These are phyloP conservation scores for Phenacoccus solenopsis DNA, from an alignment of 1,140 invertebrate genomes.

Conservation along the genomic window DNA sequence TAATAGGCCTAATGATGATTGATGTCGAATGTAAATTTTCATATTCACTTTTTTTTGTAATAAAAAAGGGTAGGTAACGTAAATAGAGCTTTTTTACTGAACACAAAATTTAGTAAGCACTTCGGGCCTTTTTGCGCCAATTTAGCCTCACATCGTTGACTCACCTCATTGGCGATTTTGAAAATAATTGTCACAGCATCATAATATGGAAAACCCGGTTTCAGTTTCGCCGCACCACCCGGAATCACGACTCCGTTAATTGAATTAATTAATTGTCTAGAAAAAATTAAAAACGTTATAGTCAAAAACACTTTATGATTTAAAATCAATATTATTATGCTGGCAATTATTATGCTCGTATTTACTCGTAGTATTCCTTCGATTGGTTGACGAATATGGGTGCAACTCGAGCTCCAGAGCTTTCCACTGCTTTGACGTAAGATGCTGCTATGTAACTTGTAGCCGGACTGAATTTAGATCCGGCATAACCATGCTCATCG, in stretches of 20 bases:
- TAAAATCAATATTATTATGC: too few species aligned
- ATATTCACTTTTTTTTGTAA: too few species aligned
- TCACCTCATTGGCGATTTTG: constrained; percentile 30
- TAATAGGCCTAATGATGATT: too few species aligned
- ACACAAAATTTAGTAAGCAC: too few species aligned
- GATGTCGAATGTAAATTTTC: not conserved
- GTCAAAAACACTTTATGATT: too few species aligned
- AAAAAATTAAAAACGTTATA: not conserved
- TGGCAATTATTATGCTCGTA: not conserved
- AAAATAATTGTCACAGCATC: constrained; percentile 56
- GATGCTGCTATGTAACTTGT: constrained; percentile 62
- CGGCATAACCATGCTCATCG: not conserved
- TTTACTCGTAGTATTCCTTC: constrained; percentile 27
- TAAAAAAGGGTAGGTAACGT: too few species aligned
- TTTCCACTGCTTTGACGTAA: constrained; percentile 76
- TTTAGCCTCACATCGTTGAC: too few species aligned
- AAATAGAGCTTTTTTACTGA: too few species aligned
- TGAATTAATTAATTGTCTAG: constrained; percentile 22
- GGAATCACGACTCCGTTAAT: constrained; percentile 54
- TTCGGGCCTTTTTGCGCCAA: too few species aligned
- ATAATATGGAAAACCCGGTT: constrained; percentile 51
- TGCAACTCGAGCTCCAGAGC: constrained; percentile 63
- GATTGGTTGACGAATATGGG: constrained; percentile 44
- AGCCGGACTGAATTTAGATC: not conserved
- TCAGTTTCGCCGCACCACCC: constrained; percentile 57